Evolutionary conservation across 2,888 invertebrate genomes (phyloP).

Genomic region (Dynastes maya): DNA sequence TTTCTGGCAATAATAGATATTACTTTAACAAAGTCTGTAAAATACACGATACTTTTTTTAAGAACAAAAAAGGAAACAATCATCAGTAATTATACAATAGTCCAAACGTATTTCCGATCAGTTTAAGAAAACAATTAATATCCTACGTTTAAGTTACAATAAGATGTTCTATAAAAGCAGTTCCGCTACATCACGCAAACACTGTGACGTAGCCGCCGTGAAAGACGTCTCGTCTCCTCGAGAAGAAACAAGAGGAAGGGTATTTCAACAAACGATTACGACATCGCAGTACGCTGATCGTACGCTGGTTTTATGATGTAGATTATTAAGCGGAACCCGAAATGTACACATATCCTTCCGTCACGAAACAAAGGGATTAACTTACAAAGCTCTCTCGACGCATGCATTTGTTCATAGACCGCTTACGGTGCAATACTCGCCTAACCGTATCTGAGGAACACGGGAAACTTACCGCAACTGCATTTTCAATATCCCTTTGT

Average conservation of each 20-base stretch:
- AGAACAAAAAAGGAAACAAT: too few relatives aligned
- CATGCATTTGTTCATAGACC: background rate
- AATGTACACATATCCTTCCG: conserved; percentile 23
- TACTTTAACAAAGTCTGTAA: too few relatives aligned
- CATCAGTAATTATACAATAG: too few relatives aligned
- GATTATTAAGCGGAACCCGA: conserved; percentile 9
- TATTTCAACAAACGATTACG: conserved; percentile 5
- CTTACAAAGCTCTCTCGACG: conserved; percentile 1
- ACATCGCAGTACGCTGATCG: conserved; percentile 11
- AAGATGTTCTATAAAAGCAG: too few relatives aligned
- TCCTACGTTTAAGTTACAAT: too few relatives aligned
- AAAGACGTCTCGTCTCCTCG: background rate
- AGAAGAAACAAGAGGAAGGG: background rate
- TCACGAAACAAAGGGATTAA: conserved; percentile 23
- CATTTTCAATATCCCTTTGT: conserved; percentile 21
- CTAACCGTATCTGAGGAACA: background rate
- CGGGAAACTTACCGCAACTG: conserved; percentile 16
- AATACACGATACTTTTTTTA: too few relatives aligned
- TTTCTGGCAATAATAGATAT: too few relatives aligned
- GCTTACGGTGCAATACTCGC: background rate
- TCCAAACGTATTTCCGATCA: too few relatives aligned
- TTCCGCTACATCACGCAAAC: background rate
- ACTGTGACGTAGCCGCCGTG: background rate
- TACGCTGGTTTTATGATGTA: conserved; percentile 7
- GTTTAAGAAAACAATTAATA: too few relatives aligned